These are phyloP conservation scores for Carollia perspicillata DNA, from an alignment of 2,113 vertebrate genomes.

Conservation along the genomic window DNA sequence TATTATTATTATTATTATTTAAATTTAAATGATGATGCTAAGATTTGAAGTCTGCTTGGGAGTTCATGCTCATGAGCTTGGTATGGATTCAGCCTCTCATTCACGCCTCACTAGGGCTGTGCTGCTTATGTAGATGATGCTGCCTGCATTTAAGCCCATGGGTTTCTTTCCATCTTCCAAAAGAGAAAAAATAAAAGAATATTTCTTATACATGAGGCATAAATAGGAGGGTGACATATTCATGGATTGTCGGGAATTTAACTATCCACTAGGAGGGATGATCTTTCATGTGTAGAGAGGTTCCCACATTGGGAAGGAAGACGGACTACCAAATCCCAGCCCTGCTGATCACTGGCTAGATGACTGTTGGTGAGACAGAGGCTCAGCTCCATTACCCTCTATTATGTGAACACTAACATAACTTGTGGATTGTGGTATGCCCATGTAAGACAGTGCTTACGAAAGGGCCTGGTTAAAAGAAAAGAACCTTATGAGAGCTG, in stretches of 20 bases:
- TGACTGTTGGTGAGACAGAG: fast-evolving
- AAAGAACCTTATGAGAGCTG: neutral
- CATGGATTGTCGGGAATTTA: neutral
- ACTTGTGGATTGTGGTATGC: neutral
- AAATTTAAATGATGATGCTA: neutral
- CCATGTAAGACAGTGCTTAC: neutral
- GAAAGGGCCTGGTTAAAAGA: neutral
- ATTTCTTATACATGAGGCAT: neutral
- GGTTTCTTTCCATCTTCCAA: neutral
- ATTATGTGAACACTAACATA: neutral
- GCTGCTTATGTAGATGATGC: neutral
- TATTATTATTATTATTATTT: neutral
- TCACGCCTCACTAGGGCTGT: fast-evolving
- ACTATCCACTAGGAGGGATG: neutral
- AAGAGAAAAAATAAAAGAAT: neutral
- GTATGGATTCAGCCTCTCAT: neutral
- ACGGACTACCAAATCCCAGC: neutral
- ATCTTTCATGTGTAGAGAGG: neutral
- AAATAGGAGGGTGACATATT: neutral
- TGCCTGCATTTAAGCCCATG: fast-evolving
- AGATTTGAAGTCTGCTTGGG: neutral
- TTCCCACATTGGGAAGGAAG: neutral
- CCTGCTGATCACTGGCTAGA: neutral
- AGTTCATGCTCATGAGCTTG: neutral
- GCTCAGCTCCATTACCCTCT: neutral